These are phyloP conservation scores for Thalassoma bifasciatum DNA, from an alignment of 2,113 vertebrate species.

Conservation along the genomic window DNA sequence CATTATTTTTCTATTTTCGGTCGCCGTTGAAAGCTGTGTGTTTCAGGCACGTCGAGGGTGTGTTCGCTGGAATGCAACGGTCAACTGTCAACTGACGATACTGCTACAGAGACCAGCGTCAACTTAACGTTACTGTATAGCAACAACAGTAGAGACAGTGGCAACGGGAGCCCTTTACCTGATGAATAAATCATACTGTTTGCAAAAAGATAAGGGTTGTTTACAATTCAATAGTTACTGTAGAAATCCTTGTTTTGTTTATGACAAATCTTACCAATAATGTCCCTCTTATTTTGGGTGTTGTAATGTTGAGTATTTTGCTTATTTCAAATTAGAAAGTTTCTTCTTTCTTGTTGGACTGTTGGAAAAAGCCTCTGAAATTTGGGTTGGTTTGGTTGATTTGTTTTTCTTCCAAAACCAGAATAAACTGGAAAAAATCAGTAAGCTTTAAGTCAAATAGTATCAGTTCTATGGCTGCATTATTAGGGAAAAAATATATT, in stretches of 20 bases:
- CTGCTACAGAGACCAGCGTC: conserved; percentile 9
- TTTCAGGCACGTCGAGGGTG: conserved; percentile 25
- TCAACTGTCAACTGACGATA: conserved; percentile 58
- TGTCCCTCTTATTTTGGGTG: not conserved
- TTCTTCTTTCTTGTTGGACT: no score
- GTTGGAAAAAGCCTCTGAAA: no score
- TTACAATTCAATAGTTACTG: not conserved
- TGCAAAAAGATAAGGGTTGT: no score
- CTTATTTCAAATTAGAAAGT: not conserved
- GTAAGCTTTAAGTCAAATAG: no score
- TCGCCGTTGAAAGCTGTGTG: not conserved
- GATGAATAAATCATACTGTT: conserved; percentile 47
- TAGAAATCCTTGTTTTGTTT: not conserved
- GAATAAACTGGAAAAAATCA: no score
- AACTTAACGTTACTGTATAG: conserved; percentile 20
- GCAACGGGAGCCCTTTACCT: conserved; percentile 8
- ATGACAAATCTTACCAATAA: not conserved
- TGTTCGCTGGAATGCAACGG: conserved; percentile 48
- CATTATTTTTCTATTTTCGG: conserved; percentile 45
- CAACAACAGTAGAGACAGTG: conserved; percentile 3
- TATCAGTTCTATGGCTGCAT: no score
- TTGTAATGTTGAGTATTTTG: not conserved
- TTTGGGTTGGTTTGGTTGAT: no score
- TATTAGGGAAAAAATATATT: no score
- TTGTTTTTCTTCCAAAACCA: no score